Percentiles rank a stretch among this genome's conserved stretches.
Conservation (phyloP, 2,797 vertebrate species). For the Arremon brunneinucha region DNA sequence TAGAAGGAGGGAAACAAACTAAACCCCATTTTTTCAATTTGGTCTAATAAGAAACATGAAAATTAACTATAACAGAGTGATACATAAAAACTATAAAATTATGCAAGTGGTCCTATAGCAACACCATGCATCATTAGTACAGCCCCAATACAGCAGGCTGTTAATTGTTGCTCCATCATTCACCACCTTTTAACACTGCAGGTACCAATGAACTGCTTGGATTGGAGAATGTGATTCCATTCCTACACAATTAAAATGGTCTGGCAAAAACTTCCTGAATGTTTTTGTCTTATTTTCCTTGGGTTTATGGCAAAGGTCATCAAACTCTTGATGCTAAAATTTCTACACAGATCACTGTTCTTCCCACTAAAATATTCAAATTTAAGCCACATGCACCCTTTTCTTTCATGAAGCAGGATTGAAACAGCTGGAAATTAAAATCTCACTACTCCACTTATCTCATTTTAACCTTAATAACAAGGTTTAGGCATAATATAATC, state of each 20-base stretch:
- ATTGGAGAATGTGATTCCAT: background rate
- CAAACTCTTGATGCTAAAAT: background rate
- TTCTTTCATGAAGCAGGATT: background rate
- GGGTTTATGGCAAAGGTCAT: background rate
- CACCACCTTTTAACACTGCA: background rate
- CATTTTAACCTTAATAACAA: slow-evolving; percentile 7
- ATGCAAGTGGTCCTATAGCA: background rate
- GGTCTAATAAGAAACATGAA: background rate
- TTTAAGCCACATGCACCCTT: background rate
- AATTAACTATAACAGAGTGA: background rate
- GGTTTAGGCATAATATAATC: background rate
- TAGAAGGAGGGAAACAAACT: background rate
- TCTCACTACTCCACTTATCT: background rate
- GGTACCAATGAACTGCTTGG: background rate
- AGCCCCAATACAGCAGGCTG: rapidly evolving
- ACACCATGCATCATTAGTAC: background rate
- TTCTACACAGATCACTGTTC: background rate
- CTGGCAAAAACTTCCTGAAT: background rate
- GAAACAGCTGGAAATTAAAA: background rate
- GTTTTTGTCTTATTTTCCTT: background rate
- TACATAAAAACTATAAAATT: background rate
- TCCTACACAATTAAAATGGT: background rate
- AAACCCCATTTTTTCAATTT: background rate
- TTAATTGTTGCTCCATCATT: background rate
- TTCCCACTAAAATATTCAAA: background rate